phyloP scores from a whole-genome alignment of 2,888 invertebrate species.

The Atrina japonica region DNA sequence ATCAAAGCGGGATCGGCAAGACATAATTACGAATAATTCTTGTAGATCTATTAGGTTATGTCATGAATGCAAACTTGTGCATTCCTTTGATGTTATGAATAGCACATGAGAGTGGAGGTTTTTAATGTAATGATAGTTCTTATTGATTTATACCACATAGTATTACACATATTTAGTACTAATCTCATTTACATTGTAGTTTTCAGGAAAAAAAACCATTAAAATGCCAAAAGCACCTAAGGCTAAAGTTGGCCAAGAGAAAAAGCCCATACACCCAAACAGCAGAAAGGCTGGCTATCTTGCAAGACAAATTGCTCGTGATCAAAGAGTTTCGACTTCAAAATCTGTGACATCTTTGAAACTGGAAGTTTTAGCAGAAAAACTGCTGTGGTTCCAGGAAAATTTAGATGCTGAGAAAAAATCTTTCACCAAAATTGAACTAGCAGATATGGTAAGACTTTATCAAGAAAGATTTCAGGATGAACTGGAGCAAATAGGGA shows the following conservation, averaged over 20 bases:
- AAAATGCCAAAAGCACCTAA: conserved; percentile 74
- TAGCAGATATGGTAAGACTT: conserved; percentile 71
- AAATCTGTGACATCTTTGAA: conserved; percentile 54
- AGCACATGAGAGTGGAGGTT: too few relatives aligned
- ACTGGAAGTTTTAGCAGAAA: conserved; percentile 84
- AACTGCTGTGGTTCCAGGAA: conserved; percentile 89
- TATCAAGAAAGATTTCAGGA: conserved; percentile 87
- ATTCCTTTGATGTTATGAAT: too few relatives aligned
- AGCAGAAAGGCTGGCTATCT: conserved; percentile 90
- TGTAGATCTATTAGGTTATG: too few relatives aligned
- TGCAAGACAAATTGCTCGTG: conserved; percentile 85
- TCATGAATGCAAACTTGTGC: too few relatives aligned
- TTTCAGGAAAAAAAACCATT: too few relatives aligned
- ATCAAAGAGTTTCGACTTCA: conserved; percentile 81
- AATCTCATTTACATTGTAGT: too few relatives aligned
- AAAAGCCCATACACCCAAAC: conserved; percentile 86
- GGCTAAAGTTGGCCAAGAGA: conserved; percentile 55
- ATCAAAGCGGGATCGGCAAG: too few relatives aligned
- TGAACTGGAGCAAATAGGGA: conserved; percentile 88
- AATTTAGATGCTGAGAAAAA: conserved; percentile 84
- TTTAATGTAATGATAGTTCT: too few relatives aligned
- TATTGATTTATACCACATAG: too few relatives aligned
- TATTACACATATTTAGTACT: too few relatives aligned
- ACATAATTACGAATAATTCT: too few relatives aligned
- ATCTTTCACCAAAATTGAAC: conserved; percentile 84